Evolutionary conservation across 1,140 invertebrate species (phyloP).

Genomic region (Globodera rostochiensis): DNA sequence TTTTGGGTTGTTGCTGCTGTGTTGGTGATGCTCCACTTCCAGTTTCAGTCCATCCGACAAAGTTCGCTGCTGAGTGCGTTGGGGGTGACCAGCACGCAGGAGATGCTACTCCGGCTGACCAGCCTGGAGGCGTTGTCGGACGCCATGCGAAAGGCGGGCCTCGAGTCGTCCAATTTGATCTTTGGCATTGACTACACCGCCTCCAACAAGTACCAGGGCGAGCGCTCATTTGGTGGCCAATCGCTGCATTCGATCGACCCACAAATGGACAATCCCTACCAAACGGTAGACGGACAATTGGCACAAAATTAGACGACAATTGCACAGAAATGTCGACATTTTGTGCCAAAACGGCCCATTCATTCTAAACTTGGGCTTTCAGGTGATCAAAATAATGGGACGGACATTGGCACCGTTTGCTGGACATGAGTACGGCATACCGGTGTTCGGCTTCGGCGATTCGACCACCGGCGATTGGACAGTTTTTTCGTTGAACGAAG

Average conservation of each 20-base stretch:
- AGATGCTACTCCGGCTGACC: conserved; percentile 58
- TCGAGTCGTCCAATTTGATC: conserved; percentile 61
- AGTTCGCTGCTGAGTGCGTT: conserved; percentile 43
- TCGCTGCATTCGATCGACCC: conserved; percentile 66
- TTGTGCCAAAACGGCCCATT: too few relatives aligned
- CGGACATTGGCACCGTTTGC: conserved; percentile 68
- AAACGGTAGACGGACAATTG: conserved; percentile 40
- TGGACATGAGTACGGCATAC: conserved; percentile 65
- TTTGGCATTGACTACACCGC: conserved; percentile 70
- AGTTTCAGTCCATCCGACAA: conserved; percentile 35
- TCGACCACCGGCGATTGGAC: conserved; percentile 66
- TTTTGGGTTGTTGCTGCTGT: background rate
- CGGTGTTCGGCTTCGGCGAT: conserved; percentile 70
- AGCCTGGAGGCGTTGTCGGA: conserved; percentile 56
- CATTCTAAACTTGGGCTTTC: background rate
- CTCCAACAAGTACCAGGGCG: conserved; percentile 71
- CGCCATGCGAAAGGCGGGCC: conserved; percentile 62
- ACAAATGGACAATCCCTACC: conserved; percentile 65
- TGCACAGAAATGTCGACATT: too few relatives aligned
- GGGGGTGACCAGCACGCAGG: conserved; percentile 61
- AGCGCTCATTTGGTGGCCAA: conserved; percentile 68
- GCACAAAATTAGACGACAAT: background rate
- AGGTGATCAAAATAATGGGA: conserved; percentile 67
- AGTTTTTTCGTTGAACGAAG: conserved; percentile 67
- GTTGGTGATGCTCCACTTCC: background rate